Percentiles rank a stretch among this genome's conserved stretches.
Evolutionary conservation across 2,888 invertebrate genomes (phyloP).

Genomic region (Eurois occulta): DNA sequence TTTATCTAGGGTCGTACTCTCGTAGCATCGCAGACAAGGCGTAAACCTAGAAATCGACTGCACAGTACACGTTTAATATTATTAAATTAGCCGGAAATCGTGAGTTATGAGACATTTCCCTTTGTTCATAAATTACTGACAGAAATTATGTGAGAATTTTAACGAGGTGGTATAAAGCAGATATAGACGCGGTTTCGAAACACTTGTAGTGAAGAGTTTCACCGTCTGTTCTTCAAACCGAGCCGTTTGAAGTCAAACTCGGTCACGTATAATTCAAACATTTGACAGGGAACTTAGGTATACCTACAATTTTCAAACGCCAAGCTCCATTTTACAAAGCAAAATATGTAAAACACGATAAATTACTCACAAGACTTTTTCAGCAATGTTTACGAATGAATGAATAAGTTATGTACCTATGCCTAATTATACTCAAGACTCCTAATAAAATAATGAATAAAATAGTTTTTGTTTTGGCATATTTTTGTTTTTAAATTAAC

Average conservation of each 20-base stretch:
- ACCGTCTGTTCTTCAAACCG: conserved; percentile 47
- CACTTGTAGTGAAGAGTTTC: conserved; percentile 46
- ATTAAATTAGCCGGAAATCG: conserved; percentile 39
- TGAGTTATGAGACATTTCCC: conserved; percentile 49
- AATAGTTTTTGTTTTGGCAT: conserved; percentile 5
- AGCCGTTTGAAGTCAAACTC: conserved; percentile 60
- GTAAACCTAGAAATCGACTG: conserved; percentile 36
- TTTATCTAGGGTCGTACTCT: conserved; percentile 32
- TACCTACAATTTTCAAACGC: conserved; percentile 8
- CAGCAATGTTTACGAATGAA: conserved; percentile 2
- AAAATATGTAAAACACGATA: not conserved
- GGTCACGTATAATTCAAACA: conserved; percentile 48
- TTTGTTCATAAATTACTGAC: conserved; percentile 55
- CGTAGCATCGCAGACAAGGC: not conserved
- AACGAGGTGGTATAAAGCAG: conserved; percentile 52
- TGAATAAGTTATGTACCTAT: not conserved
- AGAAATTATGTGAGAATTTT: conserved; percentile 56
- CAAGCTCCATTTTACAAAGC: conserved; percentile 13
- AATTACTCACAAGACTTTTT: not conserved
- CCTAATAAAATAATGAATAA: conserved; percentile 1
- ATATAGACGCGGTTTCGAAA: conserved; percentile 56
- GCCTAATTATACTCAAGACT: not conserved
- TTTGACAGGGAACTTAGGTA: conserved; percentile 29
- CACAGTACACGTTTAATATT: conserved; percentile 25
- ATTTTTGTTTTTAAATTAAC: conserved; percentile 14